Evolutionary conservation across 64 coral and sea anemone species (phyloP), one percentile per base, ranked within the genome.

Genomic region (Hydrozoanthus tunicans): DNA sequence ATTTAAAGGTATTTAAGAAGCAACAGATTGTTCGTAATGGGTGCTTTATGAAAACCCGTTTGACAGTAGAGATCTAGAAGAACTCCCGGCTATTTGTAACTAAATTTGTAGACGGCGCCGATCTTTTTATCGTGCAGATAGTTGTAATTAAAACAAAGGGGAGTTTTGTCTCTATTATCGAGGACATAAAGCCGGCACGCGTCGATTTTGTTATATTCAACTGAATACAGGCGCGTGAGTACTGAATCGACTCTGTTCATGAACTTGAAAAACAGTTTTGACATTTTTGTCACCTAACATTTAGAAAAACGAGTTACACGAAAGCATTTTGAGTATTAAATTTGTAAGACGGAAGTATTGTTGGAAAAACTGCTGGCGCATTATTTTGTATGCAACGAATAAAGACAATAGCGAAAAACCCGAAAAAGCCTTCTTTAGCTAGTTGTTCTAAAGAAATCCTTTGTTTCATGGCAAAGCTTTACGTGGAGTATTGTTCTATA

Each of bases 141-240:
- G 56, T 57, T 74, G 56, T 27, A 54, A 73, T 88, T 59, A 60
- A 20, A 6, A 51, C 26, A 32, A 43, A 55, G 74, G 17, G 60
- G 74, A 6, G 24, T 24, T 54, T 66, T 86, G 53, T 73, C 20
- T 86, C 14, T 73, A 73, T 6, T 58, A 6, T 59, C 56, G 54
- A 73, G 24, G 54, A 70, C 65, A 86, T 86, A 54, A 73, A 4
- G 66, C 53, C 11, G 83, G 66, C 67, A 86, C 66, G n/a, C 66
- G 83, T 56, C 59, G 53, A 54, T 73, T 9, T 6, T 23, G 55
- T 59, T 73, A 9, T 56, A 13, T 25, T 58, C n/a, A 9, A 55
- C 56, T 62, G 7, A 4, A 9, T 59, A 17, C 13, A 4, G 79
- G n/a, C 79, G 32, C 24, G 58, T 62, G 32, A 70, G 25, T 15